These are phyloP conservation scores for Bombus confusus DNA, from an alignment of 1,140 invertebrate genomes.

Conservation along the genomic window DNA sequence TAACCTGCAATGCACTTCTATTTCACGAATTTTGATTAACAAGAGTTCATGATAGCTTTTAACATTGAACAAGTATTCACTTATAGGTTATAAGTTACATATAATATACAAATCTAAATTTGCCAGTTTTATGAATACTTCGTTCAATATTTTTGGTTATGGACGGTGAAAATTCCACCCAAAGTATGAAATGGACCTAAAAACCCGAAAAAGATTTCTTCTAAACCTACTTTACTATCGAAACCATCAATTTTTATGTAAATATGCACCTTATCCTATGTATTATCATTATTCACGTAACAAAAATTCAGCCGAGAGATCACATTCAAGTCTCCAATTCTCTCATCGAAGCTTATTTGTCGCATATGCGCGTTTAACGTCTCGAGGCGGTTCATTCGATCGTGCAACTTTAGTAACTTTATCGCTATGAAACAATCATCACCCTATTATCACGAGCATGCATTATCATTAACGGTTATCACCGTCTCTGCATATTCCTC, in stretches of 20 bases:
- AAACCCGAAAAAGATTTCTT: not conserved
- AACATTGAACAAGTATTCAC: no score
- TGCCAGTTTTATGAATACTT: not conserved
- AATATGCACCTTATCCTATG: no score
- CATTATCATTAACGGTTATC: conserved; percentile 20
- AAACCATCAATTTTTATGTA: not conserved
- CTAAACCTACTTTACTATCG: not conserved
- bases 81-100: no score
- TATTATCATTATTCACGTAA: not conserved
- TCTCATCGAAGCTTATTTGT: not conserved
- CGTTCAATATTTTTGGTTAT: not conserved
- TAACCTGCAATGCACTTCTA: no score
- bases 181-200: no score
- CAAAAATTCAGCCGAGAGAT: not conserved
- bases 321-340: not conserved
- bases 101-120: not conserved
- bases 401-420: not conserved
- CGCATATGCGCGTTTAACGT: no score
- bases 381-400: not conserved
- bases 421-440: conserved; percentile 16
- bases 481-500: not conserved
- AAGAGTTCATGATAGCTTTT: not conserved
- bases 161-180: no score
- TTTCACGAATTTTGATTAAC: not conserved
- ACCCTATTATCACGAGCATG: not conserved